A percentile compares a stretch with the other conserved stretches of the same genome.
phyloP scores from a whole-genome alignment of 2,797 vertebrate genomes.

The Sebastes paucispinis region DNA sequence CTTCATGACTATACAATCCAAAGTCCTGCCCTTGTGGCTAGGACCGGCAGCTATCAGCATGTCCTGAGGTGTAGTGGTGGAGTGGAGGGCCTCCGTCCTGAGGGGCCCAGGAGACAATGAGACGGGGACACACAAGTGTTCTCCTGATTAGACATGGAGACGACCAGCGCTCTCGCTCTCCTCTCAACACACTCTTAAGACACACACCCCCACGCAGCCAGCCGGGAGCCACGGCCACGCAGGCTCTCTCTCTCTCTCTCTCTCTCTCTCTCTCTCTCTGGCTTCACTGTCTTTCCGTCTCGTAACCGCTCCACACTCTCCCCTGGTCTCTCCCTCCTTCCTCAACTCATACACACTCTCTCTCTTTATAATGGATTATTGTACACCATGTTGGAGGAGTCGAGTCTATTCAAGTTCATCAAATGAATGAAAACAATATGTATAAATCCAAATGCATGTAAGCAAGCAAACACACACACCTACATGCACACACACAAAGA shows the following conservation, averaged over 20 bases:
- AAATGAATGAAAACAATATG: conserved; percentile 51
- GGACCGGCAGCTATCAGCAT: conserved; percentile 56
- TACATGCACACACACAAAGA: not conserved
- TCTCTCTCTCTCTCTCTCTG: not conserved
- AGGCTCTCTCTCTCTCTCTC: conserved; percentile 20
- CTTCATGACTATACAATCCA: not conserved
- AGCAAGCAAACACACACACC: conserved; percentile 19
- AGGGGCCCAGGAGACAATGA: conserved; percentile 80
- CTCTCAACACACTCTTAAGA: conserved; percentile 82
- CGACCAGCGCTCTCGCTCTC: conserved; percentile 66
- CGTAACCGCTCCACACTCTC: conserved; percentile 5
- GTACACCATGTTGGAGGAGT: conserved; percentile 27
- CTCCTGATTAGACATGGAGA: conserved; percentile 81
- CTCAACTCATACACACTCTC: conserved; percentile 2
- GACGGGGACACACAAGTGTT: conserved; percentile 84
- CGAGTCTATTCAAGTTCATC: conserved; percentile 45
- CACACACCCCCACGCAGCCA: conserved; percentile 70
- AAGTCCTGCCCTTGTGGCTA: conserved; percentile 3
- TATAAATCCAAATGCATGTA: conserved; percentile 37
- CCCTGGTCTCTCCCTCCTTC: conserved; percentile 6
- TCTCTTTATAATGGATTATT: conserved; percentile 17
- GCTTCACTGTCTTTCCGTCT: conserved; percentile 14
- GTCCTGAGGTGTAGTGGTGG: conserved; percentile 55
- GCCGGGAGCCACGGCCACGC: conserved; percentile 68
- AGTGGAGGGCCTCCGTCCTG: conserved; percentile 60